Conservation (phyloP, 2,113 vertebrate genomes). For the Caranx ignobilis region DNA sequence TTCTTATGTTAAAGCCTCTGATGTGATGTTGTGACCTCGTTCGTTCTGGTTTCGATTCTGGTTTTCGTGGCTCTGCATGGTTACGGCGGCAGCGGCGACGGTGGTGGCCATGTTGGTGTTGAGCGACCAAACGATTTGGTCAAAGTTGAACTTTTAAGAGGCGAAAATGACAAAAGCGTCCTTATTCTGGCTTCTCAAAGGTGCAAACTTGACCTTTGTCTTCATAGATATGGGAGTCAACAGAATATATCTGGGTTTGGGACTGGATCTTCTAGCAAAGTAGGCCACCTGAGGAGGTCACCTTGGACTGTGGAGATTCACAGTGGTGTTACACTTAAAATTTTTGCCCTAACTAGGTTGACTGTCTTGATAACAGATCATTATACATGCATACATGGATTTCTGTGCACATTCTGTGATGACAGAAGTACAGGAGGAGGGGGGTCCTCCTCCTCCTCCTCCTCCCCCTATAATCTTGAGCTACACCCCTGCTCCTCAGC, state of each 20-base stretch:
- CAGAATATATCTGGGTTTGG: neutral
- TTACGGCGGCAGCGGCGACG: neutral
- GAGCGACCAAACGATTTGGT: neutral
- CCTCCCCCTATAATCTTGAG: neutral
- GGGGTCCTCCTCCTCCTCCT: no score
- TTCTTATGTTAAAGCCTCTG: neutral
- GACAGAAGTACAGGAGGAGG: neutral
- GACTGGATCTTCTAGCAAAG: neutral
- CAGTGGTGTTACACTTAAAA: neutral
- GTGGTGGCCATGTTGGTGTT: neutral
- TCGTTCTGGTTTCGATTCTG: neutral
- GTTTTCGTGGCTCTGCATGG: neutral
- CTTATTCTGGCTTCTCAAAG: neutral
- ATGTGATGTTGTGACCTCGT: conserved; percentile 3
- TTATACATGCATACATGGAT: neutral
- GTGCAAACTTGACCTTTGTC: neutral
- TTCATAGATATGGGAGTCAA: neutral
- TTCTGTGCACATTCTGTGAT: neutral
- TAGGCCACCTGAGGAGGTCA: neutral
- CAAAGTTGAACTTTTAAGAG: neutral
- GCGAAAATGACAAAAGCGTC: neutral
- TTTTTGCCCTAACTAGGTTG: neutral
- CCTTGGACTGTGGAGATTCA: neutral
- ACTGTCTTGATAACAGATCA: neutral
- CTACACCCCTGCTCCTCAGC: conserved; percentile 5